These are phyloP conservation scores for pig (Sus scrofa) DNA, from an alignment of 2,113 vertebrate species.

Conservation along the genomic window T2T-Sscrofa CM000830.6:13784501-13785000, in stretches of 20 bases:
- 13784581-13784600: not conserved
- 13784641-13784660: not conserved
- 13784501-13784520: constrained; percentile 1
- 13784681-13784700: not conserved
- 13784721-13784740: not conserved
- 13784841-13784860: not conserved
- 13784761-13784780: not conserved
- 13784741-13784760: not conserved
- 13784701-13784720: constrained; percentile 8
- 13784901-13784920: constrained; percentile 63
- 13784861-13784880: not conserved
- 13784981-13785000: constrained; percentile 57
- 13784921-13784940: constrained; percentile 43
- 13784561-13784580: not conserved
- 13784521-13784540: not conserved
- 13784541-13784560: not conserved
- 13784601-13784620: not conserved
- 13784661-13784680: not conserved
- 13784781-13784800: not conserved
- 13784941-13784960: constrained; percentile 28
- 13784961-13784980: constrained; percentile 63
- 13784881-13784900: not conserved
- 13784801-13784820: constrained; percentile 36
- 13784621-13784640: not conserved
- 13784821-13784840: constrained; percentile 29